phyloP scores from a whole-genome alignment of 2,888 invertebrate genomes.

The Ypsolopha scabrella region DNA sequence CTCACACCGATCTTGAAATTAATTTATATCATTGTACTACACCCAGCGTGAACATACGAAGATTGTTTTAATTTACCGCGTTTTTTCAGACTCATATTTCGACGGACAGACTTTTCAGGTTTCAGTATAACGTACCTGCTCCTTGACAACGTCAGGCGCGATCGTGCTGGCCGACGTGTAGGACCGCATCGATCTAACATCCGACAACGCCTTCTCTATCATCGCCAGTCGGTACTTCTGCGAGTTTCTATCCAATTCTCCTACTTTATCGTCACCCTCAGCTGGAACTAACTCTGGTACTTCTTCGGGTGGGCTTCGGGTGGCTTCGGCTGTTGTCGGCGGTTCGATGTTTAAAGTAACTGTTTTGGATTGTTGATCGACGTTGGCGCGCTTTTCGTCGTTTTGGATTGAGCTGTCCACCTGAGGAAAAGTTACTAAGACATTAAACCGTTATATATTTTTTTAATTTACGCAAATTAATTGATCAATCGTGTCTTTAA shows the following conservation, averaged over 20 bases:
- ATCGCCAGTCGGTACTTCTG: slow-evolving; percentile 69
- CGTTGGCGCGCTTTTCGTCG: slow-evolving; percentile 29
- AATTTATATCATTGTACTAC: too few species aligned
- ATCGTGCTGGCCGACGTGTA: slow-evolving; percentile 83
- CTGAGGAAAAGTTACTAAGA: slow-evolving; percentile 22
- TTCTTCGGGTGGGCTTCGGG: background rate
- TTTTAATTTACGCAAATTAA: too few species aligned
- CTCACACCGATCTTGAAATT: too few species aligned
- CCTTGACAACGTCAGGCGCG: slow-evolving; percentile 85
- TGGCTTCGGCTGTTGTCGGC: background rate
- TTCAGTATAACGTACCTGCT: slow-evolving; percentile 18
- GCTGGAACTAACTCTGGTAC: slow-evolving; percentile 8
- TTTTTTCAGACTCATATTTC: too few species aligned
- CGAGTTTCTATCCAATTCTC: slow-evolving; percentile 54
- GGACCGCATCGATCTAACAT: slow-evolving; percentile 67
- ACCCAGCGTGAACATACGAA: too few species aligned
- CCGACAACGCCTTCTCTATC: slow-evolving; percentile 69
- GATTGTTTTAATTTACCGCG: too few species aligned
- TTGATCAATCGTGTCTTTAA: too few species aligned
- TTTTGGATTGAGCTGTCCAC: slow-evolving; percentile 49
- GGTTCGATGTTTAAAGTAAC: slow-evolving; percentile 19
- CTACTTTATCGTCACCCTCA: background rate
- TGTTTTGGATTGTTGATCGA: slow-evolving; percentile 17
- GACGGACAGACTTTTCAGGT: too few species aligned
- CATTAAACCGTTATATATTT: too few species aligned